Base-by-base conservation (phyloP, 2,113 vertebrate species). In the Tragelaphus buxtoni region DNA sequence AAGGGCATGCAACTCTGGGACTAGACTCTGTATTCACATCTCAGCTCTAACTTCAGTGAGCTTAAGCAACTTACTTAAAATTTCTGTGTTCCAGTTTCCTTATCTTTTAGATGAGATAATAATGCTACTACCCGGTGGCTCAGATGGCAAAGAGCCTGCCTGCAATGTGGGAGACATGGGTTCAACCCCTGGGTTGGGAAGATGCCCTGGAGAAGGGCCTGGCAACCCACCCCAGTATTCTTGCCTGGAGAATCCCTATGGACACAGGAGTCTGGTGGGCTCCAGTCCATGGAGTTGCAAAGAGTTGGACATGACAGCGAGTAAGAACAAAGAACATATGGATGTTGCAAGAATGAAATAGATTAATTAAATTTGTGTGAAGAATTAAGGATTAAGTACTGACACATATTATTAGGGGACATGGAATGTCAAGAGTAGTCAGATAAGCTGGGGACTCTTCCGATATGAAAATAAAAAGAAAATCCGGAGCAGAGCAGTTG, bases 261-360 rank as follows among this genome's bases (percentile, higher is more conserved):
- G 18, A 22, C n/a, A 69, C n/a, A 69, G 4, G 2, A 69, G n/a
- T 2, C 63, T 69, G 63, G 63, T 35, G n/a, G n/a, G n/a, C 63
- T 69, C n/a, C 18, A 69, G n/a, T 20, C 63, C 18, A 69, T 0
- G n/a, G 63, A 69, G 63, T 69, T 69, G 18, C 63, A 35, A 69
- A 69, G 63, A 69, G 17, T 11, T 22, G n/a, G 63, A 69, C 18
- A 69, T 0, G 2, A 22, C 65, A 22, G 65, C 0, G 2, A 39
- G 4, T 39, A 69, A 69, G 65, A 69, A 69, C 65, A 22, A 39
- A 69, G 18, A 69, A 39, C 72, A 30, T 10, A 88, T 8, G 49
- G 22, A 12, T 77, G 30, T 83, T 77, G 28, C 51, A 18, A 91
- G n/a, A 90, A 28, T 61, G 9, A 94, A 88, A 60, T 79, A 39